Conservation (phyloP, 2,888 invertebrate species). For the Agrochola lota region DNA sequence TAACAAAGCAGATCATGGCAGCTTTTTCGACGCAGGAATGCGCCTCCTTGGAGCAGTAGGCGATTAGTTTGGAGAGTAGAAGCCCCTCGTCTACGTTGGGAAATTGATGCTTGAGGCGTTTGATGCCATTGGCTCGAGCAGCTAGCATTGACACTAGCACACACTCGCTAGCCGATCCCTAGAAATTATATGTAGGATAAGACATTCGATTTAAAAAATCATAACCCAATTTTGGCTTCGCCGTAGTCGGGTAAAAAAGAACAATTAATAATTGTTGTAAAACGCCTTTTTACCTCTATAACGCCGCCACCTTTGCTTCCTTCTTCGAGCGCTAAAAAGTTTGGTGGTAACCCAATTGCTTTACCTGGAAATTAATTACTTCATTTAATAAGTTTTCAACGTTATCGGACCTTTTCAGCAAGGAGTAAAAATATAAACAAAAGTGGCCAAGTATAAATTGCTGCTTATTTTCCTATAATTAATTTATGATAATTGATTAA, state of each 20-base stretch:
- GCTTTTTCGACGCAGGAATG: slow-evolving; percentile 98
- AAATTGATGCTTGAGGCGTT: slow-evolving; percentile 95
- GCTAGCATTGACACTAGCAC: slow-evolving; percentile 97
- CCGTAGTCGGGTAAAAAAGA: too few species aligned
- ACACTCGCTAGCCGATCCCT: slow-evolving; percentile 99
- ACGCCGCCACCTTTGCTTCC: slow-evolving; percentile 98
- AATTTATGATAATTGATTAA: background rate
- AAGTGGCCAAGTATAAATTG: background rate
- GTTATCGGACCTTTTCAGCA: background rate
- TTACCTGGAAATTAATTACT: slow-evolving; percentile 90
- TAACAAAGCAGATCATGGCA: slow-evolving; percentile 98
- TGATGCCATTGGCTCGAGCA: slow-evolving; percentile 96
- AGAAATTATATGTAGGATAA: slow-evolving; percentile 32
- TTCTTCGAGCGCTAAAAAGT: slow-evolving; percentile 95
- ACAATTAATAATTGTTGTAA: background rate
- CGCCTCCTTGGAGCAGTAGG: slow-evolving; percentile 97
- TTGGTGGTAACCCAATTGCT: slow-evolving; percentile 97
- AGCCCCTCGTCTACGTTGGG: slow-evolving; percentile 97
- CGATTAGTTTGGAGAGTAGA: slow-evolving; percentile 97
- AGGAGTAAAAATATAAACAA: background rate
- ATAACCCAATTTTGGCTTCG: too few species aligned
- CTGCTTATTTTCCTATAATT: background rate
- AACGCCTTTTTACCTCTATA: slow-evolving; percentile 93
- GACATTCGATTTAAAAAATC: background rate
- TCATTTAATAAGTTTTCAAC: background rate